These are phyloP conservation scores for Lethenteron camtschaticum DNA, from an alignment of 2,113 vertebrate genomes.

Conservation along the genomic window DNA sequence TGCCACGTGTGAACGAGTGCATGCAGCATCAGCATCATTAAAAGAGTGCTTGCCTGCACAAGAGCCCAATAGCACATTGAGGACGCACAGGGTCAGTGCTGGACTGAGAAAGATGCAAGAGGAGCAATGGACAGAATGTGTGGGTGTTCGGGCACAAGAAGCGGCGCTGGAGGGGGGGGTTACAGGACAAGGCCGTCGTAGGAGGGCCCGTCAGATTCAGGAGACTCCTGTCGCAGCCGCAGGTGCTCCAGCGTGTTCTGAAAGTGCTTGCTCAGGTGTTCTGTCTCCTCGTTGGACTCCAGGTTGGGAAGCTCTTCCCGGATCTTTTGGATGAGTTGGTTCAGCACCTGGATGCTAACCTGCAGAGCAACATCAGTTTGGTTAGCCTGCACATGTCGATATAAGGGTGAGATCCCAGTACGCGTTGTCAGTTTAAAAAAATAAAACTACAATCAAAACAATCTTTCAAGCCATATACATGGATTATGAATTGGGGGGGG, in stretches of 20 bases:
- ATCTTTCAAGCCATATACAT: too few species aligned
- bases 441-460: not conserved
- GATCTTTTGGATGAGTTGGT: slow-evolving; percentile 97
- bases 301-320: slow-evolving; percentile 88
- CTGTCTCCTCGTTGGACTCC: slow-evolving; percentile 85
- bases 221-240: slow-evolving; percentile 67
- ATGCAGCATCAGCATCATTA: too few species aligned
- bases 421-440: not conserved
- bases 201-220: slow-evolving; percentile 67
- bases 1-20: too few species aligned
- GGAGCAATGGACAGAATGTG: too few species aligned
- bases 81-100: too few species aligned
- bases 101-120: too few species aligned
- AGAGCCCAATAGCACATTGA: too few species aligned
- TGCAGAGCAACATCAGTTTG: slow-evolving; percentile 13
- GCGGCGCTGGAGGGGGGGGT: slow-evolving; percentile 1
- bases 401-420: slow-evolving; percentile 3
- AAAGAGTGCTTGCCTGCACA: too few species aligned
- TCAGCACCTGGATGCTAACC: slow-evolving; percentile 93
- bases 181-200: slow-evolving; percentile 62
- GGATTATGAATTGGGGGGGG: too few species aligned
- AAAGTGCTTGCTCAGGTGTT: slow-evolving; percentile 99
- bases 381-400: too few species aligned
- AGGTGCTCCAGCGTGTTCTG: slow-evolving; percentile 95
- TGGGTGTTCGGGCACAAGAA: too few species aligned